Evolutionary conservation across 92 coral and sea anemone genomes (phyloP).

Genomic region (Diadumene lineata): DNA sequence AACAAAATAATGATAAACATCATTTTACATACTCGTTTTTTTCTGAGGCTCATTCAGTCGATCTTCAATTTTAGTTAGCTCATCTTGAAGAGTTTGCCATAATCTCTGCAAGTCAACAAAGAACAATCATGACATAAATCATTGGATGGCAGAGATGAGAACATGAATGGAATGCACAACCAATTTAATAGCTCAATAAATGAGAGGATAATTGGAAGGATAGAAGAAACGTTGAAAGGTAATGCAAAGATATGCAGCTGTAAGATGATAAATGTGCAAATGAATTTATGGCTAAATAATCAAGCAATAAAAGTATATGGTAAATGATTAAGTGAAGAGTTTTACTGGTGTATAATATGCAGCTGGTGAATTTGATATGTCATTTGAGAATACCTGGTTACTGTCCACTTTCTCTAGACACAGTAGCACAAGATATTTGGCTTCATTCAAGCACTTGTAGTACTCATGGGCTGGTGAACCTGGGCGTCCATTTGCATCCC

Average conservation of each 20-base stretch:
- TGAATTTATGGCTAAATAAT: no score
- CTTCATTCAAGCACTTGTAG: constrained; percentile 72
- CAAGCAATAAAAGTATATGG: no score
- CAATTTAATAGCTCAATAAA: neutral
- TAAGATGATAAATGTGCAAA: no score
- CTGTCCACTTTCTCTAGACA: constrained; percentile 47
- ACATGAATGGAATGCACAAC: neutral
- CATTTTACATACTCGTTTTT: constrained; percentile 14
- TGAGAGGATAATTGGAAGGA: neutral
- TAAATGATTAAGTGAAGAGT: neutral
- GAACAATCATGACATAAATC: neutral
- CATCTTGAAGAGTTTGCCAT: constrained; percentile 71
- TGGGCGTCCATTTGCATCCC: constrained; percentile 42
- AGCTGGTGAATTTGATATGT: neutral
- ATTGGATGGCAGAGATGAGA: neutral
- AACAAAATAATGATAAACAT: no score
- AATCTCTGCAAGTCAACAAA: constrained; percentile 42
- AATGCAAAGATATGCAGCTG: neutral
- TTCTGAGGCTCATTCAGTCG: constrained; percentile 50
- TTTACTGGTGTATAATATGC: neutral
- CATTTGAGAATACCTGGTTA: constrained; percentile 42
- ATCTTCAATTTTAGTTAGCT: constrained; percentile 72
- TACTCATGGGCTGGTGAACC: constrained; percentile 66
- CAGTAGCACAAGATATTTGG: constrained; percentile 53
- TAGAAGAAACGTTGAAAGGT: neutral